Percentiles rank a stretch among this genome's conserved stretches.
Evolutionary conservation across 1,140 invertebrate genomes (phyloP).

Genomic region (Adoxophyes honmai): DNA sequence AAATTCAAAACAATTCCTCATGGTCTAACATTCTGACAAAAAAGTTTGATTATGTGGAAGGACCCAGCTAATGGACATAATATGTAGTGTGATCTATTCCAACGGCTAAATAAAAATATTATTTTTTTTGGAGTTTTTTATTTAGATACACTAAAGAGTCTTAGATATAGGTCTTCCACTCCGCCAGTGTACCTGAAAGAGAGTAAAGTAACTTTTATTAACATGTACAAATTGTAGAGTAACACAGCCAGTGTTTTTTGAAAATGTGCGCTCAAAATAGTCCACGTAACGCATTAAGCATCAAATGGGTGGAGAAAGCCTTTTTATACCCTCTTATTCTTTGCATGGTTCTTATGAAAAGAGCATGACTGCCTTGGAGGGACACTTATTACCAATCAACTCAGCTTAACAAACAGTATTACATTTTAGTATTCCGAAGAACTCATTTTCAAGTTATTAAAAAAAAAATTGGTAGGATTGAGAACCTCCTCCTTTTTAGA

Average conservation of each 20-base stretch:
- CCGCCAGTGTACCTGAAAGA: constrained; percentile 40
- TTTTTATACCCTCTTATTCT: constrained; percentile 60
- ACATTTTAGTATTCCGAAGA: too few species aligned
- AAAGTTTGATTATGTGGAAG: too few species aligned
- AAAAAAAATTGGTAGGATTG: too few species aligned
- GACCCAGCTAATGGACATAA: too few species aligned
- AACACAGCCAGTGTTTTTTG: not conserved
- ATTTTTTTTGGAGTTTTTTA: constrained; percentile 43
- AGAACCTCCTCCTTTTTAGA: too few species aligned
- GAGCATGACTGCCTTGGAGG: constrained; percentile 63
- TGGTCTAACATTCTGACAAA: too few species aligned
- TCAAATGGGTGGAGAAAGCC: constrained; percentile 53
- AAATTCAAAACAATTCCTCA: too few species aligned
- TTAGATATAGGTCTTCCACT: constrained; percentile 23
- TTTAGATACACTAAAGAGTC: constrained; percentile 38
- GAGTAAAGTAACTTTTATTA: constrained; percentile 16
- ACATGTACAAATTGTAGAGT: not conserved
- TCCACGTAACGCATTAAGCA: constrained; percentile 37
- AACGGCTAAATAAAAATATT: constrained; percentile 18
- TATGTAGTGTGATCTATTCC: too few species aligned
- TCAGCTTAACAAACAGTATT: not conserved
- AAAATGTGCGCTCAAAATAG: constrained; percentile 37
- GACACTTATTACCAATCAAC: constrained; percentile 18
- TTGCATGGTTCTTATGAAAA: constrained; percentile 50
- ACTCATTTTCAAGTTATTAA: too few species aligned